Evolutionary conservation across 2,888 invertebrate genomes (phyloP), one percentile per base, ranked within the genome.

Genomic region (Drosophila robusta): DNA sequence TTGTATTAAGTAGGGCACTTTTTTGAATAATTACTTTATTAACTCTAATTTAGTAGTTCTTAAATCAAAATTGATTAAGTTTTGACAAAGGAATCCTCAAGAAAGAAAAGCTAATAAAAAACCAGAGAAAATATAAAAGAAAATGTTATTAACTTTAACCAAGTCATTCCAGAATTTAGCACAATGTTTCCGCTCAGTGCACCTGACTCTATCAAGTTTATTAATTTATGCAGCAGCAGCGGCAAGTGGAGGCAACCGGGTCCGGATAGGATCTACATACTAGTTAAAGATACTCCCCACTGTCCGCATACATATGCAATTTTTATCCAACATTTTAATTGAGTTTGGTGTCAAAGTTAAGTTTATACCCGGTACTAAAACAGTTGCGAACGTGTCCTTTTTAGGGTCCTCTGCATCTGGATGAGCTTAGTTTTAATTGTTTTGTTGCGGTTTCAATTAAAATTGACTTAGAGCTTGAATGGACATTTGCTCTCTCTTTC

Each of bases 271-370:
- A 68, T 49, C 42, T 47, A 62, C 47, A 61, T 45, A 49, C 63
- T 56, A 79, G 85, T 82, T 72, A 56, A 72, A 54, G 49, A 70
- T 66, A 77, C 66, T 65, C 61, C 58, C 49, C 47, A 22, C 61
- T 63, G 51, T 38, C 68, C 64, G 44, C 73, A 84, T 75, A 64
- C 77, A 78, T 86, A 75, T 82, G 83, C 80, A 77, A 77, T 83
- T 82, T 80, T 75, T 67, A 77, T 75, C 56, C 75, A 80, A 80
- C 84, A 78, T 86, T 85, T 85, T 85, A 88, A 85, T 85, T 88
- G 84, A 85, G 84, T 85, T 85, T 78, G 78, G 64, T 70, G 78
- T 56, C 68, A 86, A 82, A 88, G 84, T 86, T 78, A 88, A 87
- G 74, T 88, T 88, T 74, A 86, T 74, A 69, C 62, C 62, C 56